Evolutionary conservation across 2,797 vertebrate genomes (phyloP).

Genomic region (Cryptoprocta ferox): DNA sequence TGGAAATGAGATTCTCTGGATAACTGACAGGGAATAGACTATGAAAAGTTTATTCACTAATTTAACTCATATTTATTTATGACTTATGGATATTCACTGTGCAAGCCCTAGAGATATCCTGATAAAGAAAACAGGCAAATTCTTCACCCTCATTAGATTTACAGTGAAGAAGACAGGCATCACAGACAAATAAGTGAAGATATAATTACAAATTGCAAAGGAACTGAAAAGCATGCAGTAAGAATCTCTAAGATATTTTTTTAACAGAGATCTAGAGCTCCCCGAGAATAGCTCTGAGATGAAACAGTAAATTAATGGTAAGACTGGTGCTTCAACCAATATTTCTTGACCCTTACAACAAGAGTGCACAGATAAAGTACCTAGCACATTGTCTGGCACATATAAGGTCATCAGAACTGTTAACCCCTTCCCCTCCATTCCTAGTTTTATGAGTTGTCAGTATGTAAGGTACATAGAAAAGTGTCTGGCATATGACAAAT

Average conservation of each 20-base stretch:
- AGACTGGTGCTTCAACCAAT: not conserved
- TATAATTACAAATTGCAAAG: not conserved
- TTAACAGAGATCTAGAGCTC: not conserved
- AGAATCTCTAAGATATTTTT: not conserved
- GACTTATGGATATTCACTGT: not conserved
- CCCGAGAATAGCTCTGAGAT: not conserved
- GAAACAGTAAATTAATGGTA: not conserved
- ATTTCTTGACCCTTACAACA: not conserved
- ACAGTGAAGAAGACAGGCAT: not conserved
- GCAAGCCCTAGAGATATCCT: not conserved
- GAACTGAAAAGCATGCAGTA: not conserved
- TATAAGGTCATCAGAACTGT: not conserved
- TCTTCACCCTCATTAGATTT: not conserved
- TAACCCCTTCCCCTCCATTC: not conserved
- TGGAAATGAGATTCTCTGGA: not conserved
- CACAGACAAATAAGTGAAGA: not conserved
- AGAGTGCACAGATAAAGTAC: not conserved
- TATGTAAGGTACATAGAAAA: not conserved
- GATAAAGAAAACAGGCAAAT: not conserved
- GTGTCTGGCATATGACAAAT: not conserved
- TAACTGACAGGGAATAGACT: not conserved
- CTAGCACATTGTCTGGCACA: not conserved
- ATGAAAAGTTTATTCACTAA: not conserved
- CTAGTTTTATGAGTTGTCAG: not conserved
- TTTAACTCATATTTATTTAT: conserved; percentile 13